These are phyloP conservation scores for Helicoverpa armigera DNA, from an alignment of 1,140 invertebrate species.

Conservation along the genomic window DNA sequence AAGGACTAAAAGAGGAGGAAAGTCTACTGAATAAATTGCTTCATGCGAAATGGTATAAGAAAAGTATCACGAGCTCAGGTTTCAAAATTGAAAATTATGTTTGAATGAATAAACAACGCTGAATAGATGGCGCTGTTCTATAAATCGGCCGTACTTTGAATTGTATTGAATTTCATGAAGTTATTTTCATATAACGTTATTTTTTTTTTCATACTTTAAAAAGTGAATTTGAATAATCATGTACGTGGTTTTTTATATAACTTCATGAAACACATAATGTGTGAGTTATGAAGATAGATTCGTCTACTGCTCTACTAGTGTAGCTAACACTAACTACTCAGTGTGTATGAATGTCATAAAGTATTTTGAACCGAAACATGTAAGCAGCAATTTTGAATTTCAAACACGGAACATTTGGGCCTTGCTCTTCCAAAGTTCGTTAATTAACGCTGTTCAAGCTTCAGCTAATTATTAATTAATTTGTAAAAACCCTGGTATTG, in stretches of 20 bases:
- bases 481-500: background rate
- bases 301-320: conserved; percentile 42
- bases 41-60: background rate
- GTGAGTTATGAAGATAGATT: conserved; percentile 39
- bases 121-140: background rate
- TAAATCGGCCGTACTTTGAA: conserved; percentile 55
- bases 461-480: background rate
- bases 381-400: conserved; percentile 31
- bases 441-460: too few relatives aligned
- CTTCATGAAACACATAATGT: conserved; percentile 39
- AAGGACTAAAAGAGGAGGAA: background rate
- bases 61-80: background rate
- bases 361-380: background rate
- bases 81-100: background rate
- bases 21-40: background rate
- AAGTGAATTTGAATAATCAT: too few relatives aligned
- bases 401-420: background rate
- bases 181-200: too few relatives aligned
- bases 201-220: too few relatives aligned
- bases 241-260: conserved; percentile 37
- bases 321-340: conserved; percentile 41
- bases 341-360: conserved; percentile 19
- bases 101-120: background rate
- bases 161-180: conserved; percentile 56
- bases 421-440: conserved; percentile 33